Conservation (phyloP, 2,888 invertebrate genomes). For the Junonia oenone region DNA sequence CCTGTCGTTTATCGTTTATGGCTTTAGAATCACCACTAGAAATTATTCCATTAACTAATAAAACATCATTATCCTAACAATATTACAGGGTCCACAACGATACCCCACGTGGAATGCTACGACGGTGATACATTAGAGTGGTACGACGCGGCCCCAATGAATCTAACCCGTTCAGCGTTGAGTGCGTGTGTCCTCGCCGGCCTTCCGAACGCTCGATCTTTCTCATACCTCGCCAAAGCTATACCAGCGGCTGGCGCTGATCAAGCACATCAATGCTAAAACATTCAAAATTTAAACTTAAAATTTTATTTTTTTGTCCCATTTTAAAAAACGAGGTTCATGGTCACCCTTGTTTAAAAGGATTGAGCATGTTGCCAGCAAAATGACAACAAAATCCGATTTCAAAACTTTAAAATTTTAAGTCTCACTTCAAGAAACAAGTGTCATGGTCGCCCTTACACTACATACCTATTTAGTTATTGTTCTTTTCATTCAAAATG, state of each 20-base stretch:
- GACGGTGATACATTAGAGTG: conserved; percentile 83
- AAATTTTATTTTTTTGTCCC: not conserved
- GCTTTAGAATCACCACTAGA: too few species aligned
- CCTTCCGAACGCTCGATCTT: conserved; percentile 83
- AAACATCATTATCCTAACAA: too few species aligned
- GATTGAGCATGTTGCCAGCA: not conserved
- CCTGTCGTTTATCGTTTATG: too few species aligned
- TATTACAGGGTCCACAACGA: conserved; percentile 82
- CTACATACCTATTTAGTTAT: too few species aligned
- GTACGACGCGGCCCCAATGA: conserved; percentile 88
- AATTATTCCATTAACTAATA: too few species aligned
- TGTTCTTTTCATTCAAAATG: too few species aligned
- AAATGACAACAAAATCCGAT: too few species aligned
- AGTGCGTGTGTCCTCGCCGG: conserved; percentile 89
- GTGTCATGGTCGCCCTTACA: too few species aligned
- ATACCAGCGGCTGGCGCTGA: conserved; percentile 72
- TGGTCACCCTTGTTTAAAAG: not conserved
- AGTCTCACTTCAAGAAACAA: too few species aligned
- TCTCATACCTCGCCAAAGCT: conserved; percentile 78
- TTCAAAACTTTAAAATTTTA: too few species aligned
- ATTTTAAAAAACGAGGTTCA: not conserved
- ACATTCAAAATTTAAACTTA: not conserved
- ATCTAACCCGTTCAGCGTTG: conserved; percentile 88
- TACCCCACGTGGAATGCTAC: conserved; percentile 88
- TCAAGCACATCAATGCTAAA: conserved; percentile 57